Evolutionary conservation across 2,113 vertebrate genomes (phyloP), one percentile per base, ranked within the genome.

Genomic region (Colinus virginianus): DNA sequence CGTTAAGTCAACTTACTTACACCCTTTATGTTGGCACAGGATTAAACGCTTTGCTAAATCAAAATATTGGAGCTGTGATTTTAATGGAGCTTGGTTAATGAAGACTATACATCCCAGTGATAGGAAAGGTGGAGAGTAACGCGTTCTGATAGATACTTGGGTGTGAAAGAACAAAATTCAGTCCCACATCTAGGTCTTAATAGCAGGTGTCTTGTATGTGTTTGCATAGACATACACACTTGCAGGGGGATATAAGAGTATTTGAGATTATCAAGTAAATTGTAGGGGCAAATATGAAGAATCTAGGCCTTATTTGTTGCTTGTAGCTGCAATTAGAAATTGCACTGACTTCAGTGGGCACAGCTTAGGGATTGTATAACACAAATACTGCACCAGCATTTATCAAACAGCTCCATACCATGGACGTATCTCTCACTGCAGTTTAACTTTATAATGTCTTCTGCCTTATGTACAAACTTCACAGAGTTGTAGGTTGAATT

Each of bases 371-470:
- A 83, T 59, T 53, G 19, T 59, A 22, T 51, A 34, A 82, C 56
- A 70, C 34, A 70, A 85, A 43, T 56, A 30, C 69, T 95, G 74
- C 61, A 71, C 16, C 85, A 95, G 87, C 36, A 26, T 93, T 96
- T 94, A 78, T 96, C 90, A 91, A 95, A 96, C 79, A 94, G 95
- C 95, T 91, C 94, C 93, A 88, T 96, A 76, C 93, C 88, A 88
- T 95, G 95, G 95, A 66, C 79, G 53, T 42, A 49, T 58, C 38
- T 84, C 77, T 94, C 58, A 92, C 53, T 96, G 96, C 91, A 95
- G 64, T 20, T 74, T 79, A 66, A 26, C 42, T 88, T 86, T 20
- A 40, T 28, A 13, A 0, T 48, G 34, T 38, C 55, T 89, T 30
- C 45, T 8, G 40, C 43, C 12, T 32, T 36, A 40, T 8, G 32